Conservation (phyloP, 2,888 invertebrate species). For the Itoplectis maculator region DNA sequence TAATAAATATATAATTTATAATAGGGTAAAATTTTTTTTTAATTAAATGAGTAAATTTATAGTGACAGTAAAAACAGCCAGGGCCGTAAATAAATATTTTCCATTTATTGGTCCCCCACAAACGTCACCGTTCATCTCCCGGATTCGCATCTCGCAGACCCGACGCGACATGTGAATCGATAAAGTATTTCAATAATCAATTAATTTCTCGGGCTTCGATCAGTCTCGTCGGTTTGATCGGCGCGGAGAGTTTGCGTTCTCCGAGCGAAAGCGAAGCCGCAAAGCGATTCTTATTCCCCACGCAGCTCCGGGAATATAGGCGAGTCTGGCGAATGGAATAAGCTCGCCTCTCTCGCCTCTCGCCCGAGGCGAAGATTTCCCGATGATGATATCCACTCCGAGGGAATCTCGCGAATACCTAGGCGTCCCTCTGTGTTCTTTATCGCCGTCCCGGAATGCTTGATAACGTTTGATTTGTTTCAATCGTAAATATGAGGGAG, state of each 20-base stretch:
- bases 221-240: not conserved
- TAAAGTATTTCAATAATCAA: slow-evolving; percentile 8
- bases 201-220: slow-evolving; percentile 6
- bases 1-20: no score
- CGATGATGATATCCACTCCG: slow-evolving; percentile 74
- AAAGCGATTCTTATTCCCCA: slow-evolving; percentile 61
- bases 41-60: no score
- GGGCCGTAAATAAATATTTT: no score
- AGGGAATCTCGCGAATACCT: slow-evolving; percentile 80
- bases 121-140: no score
- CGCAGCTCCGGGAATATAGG: slow-evolving; percentile 47
- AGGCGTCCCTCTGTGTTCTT: slow-evolving; percentile 83
- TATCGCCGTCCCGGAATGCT: slow-evolving; percentile 83
- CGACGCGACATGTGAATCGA: not conserved
- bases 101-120: no score
- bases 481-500: slow-evolving; percentile 82
- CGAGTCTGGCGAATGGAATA: slow-evolving; percentile 48
- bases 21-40: no score
- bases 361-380: slow-evolving; percentile 72
- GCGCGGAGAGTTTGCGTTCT: slow-evolving; percentile 11
- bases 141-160: no score
- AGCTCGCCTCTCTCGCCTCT: slow-evolving; percentile 60
- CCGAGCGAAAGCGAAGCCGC: slow-evolving; percentile 40
- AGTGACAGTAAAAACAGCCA: no score
- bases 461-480: slow-evolving; percentile 85